These are phyloP conservation scores for Drosophila nr. medialis DNA, from an alignment of 2,888 invertebrate species.

Conservation along the genomic window DNA sequence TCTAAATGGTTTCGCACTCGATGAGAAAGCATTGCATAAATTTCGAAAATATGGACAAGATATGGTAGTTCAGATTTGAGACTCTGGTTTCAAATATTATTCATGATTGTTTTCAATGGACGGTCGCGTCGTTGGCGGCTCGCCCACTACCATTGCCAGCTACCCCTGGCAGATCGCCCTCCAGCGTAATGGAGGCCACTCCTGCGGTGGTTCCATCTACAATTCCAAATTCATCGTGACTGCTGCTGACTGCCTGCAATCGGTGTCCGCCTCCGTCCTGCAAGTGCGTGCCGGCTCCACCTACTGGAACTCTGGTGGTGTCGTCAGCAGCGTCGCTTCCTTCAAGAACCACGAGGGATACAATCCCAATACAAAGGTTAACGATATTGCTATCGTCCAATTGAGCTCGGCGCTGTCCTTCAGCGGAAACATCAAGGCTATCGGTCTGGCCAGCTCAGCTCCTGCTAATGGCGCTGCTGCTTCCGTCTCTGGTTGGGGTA, in stretches of 20 bases:
- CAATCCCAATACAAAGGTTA: slow-evolving; percentile 85
- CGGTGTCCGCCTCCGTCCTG: slow-evolving; percentile 50
- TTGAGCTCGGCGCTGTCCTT: slow-evolving; percentile 85
- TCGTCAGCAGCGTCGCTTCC: slow-evolving; percentile 36
- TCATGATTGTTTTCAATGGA: background rate
- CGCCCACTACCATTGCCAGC: no score
- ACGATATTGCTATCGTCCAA: slow-evolving; percentile 86
- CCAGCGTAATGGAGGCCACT: no score
- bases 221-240: no score
- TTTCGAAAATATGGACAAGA: background rate
- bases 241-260: no score
- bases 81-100: background rate
- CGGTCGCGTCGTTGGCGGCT: no score
- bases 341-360: slow-evolving; percentile 85
- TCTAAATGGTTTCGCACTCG: background rate
- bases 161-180: no score
- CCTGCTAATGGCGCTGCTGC: slow-evolving; percentile 64
- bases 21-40: background rate
- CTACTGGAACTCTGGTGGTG: slow-evolving; percentile 77
- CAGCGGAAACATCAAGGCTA: slow-evolving; percentile 82
- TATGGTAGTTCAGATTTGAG: background rate
- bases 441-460: slow-evolving; percentile 83
- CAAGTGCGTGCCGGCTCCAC: slow-evolving; percentile 86
- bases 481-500: slow-evolving; percentile 75
- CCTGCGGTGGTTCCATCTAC: no score